Evolutionary conservation across 1,140 invertebrate genomes (phyloP).

Genomic region (Drosophila rufa): DNA sequence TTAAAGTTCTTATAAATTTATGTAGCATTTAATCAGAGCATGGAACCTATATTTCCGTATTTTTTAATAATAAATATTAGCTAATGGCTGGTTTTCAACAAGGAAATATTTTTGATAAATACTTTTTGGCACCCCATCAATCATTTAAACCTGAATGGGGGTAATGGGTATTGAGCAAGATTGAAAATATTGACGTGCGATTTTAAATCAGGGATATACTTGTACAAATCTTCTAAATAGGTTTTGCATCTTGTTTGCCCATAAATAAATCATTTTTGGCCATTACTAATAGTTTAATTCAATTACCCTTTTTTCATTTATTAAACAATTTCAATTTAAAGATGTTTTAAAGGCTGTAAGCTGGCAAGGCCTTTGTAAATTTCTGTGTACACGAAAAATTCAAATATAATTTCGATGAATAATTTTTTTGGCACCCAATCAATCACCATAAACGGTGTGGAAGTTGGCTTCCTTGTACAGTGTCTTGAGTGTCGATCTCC

Average conservation of each 20-base stretch:
- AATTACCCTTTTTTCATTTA: no score
- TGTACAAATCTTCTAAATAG: neutral
- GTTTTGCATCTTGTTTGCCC: neutral
- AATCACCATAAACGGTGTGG: constrained; percentile 34
- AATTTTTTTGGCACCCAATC: constrained; percentile 26
- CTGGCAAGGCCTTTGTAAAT: neutral
- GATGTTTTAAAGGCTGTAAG: neutral
- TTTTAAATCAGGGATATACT: neutral
- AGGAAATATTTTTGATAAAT: constrained; percentile 5
- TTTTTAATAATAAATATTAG: constrained; percentile 7
- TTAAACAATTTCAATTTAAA: no score
- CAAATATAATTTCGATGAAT: constrained; percentile 12
- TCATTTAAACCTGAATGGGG: neutral
- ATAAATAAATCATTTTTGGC: no score
- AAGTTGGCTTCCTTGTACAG: constrained; percentile 13
- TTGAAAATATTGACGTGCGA: no score
- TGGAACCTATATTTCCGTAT: neutral
- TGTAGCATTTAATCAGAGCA: constrained; percentile 11
- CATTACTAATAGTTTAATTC: no score
- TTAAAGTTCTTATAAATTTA: constrained; percentile 23
- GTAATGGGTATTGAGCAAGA: neutral
- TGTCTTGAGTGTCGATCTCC: constrained; percentile 43
- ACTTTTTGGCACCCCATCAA: constrained; percentile 10
- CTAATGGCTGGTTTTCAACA: neutral
- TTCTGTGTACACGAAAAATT: neutral